These are phyloP conservation scores for Phrynosoma platyrhinos DNA, from an alignment of 2,113 vertebrate genomes.

Conservation along the genomic window DNA sequence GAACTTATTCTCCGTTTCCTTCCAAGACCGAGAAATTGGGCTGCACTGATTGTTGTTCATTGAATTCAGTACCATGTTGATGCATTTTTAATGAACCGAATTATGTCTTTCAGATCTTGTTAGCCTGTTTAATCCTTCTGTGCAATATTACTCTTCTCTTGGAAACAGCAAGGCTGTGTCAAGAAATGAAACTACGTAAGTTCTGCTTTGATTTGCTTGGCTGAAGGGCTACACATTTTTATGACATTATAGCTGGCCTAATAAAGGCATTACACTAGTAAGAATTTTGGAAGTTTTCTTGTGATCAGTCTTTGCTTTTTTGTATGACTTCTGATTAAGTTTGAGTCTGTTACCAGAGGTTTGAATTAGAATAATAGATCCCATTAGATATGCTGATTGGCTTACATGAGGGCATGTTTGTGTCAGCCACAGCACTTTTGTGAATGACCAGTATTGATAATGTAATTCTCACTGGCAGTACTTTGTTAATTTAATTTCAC, in stretches of 20 bases:
- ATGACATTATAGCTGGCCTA: not conserved
- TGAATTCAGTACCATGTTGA: not conserved
- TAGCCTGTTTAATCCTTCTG: conserved; percentile 68
- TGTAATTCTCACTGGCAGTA: not conserved
- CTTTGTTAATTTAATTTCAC: not conserved
- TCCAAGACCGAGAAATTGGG: not conserved
- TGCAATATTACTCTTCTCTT: conserved; percentile 33
- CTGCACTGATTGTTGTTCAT: not conserved
- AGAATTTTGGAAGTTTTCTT: not conserved
- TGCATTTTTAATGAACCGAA: not conserved
- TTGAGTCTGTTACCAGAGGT: not conserved
- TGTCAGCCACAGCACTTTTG: not conserved
- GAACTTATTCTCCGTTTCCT: not conserved
- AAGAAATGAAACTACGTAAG: conserved; percentile 59
- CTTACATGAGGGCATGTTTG: not conserved
- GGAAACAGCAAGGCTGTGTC: fast-evolving
- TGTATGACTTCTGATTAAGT: not conserved
- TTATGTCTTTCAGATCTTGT: conserved; percentile 71
- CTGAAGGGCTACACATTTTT: not conserved
- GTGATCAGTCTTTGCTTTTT: not conserved
- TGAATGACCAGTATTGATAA: not conserved
- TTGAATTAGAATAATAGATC: not conserved
- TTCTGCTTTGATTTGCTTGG: conserved; percentile 21
- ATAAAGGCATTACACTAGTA: not conserved
- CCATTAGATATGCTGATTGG: not conserved